Percentiles rank a stretch among this genome's conserved stretches.
Evolutionary conservation across 2,113 vertebrate species (phyloP).

Genomic region (Leptodactylus fuscus): DNA sequence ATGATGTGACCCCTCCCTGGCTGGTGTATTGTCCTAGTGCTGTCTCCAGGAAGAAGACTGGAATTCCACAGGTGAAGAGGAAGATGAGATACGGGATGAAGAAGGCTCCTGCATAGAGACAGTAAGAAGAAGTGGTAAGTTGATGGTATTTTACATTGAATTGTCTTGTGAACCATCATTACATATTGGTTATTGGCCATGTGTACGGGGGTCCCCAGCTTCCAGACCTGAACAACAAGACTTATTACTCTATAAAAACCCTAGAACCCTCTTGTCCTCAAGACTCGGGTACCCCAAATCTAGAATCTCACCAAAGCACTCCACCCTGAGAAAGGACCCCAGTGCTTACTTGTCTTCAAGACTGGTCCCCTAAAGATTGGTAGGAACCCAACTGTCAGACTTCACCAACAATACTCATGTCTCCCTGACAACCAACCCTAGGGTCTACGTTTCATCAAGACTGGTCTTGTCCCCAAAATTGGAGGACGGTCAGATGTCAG

Average conservation of each 20-base stretch:
- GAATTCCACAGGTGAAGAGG: slow-evolving; percentile 88
- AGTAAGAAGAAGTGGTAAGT: background rate
- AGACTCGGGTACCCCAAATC: too few relatives aligned
- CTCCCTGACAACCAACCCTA: background rate
- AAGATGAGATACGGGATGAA: slow-evolving; percentile 91
- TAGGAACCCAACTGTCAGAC: background rate
- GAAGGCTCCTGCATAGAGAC: slow-evolving; percentile 80
- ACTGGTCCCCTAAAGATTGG: background rate
- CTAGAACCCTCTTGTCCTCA: too few relatives aligned
- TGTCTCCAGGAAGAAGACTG: slow-evolving; percentile 89
- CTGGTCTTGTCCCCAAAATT: background rate
- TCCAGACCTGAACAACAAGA: too few relatives aligned
- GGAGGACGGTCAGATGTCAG: background rate
- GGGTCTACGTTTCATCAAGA: background rate
- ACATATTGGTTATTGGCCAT: too few relatives aligned
- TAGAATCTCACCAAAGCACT: too few relatives aligned
- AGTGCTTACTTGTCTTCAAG: background rate
- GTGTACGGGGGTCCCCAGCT: too few relatives aligned
- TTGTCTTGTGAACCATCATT: too few relatives aligned
- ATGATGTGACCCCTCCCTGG: slow-evolving; percentile 88
- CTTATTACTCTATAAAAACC: too few relatives aligned
- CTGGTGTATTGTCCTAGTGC: slow-evolving; percentile 91
- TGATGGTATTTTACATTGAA: too few relatives aligned
- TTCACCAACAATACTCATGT: background rate
- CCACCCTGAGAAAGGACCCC: background rate